Conservation (phyloP, 2,113 vertebrate genomes). For the Pelmatolapia mariae region DNA sequence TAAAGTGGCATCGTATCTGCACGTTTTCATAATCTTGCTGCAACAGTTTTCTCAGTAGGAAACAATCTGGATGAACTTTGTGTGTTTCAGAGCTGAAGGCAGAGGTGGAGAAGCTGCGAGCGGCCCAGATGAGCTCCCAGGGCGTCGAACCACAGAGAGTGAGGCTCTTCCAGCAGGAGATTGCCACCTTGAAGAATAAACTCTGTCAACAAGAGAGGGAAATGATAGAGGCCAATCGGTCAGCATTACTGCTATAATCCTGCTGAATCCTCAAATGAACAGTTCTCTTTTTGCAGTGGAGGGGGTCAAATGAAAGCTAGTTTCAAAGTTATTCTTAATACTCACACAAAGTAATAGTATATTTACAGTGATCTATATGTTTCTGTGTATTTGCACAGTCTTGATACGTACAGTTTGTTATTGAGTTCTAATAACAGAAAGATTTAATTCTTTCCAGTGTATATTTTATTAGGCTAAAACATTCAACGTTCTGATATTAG, state of each 20-base stretch:
- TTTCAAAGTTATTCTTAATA: not conserved
- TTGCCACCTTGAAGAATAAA: slow-evolving; percentile 76
- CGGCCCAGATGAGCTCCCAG: slow-evolving; percentile 79
- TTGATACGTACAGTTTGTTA: rapidly evolving
- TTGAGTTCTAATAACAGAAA: not conserved
- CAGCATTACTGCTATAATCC: not conserved
- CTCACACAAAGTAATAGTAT: not conserved
- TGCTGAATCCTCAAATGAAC: not conserved
- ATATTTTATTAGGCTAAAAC: not conserved
- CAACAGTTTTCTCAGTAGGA: not conserved
- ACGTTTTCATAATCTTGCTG: not conserved
- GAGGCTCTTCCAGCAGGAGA: slow-evolving; percentile 82
- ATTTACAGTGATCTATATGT: not conserved
- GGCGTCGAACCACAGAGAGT: slow-evolving; percentile 83
- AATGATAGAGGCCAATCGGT: slow-evolving; percentile 89
- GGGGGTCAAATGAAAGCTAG: not conserved
- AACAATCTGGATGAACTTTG: not conserved
- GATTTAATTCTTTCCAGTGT: not conserved
- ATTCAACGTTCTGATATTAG: rapidly evolving
- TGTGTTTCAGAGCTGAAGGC: slow-evolving; percentile 82
- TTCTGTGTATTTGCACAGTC: not conserved
- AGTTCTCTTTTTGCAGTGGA: not conserved
- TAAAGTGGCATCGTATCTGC: not conserved
- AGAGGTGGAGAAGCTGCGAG: slow-evolving; percentile 91
- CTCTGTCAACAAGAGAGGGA: slow-evolving; percentile 85